A percentile compares a stretch with the other conserved stretches of the same genome.
phyloP scores from a whole-genome alignment of 2,888 invertebrate genomes.

The Xylocampa areola region DNA sequence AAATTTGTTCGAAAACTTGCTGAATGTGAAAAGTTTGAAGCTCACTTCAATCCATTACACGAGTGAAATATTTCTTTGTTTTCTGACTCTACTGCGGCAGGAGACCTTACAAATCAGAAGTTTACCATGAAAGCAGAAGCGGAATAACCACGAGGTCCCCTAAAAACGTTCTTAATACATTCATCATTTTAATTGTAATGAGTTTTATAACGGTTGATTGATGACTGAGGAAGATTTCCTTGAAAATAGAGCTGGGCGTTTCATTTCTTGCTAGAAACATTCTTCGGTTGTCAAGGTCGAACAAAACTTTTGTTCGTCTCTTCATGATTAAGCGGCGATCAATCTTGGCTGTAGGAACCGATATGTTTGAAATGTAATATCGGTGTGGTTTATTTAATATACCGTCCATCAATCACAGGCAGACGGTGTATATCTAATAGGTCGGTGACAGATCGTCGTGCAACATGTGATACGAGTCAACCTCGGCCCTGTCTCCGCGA shows the following conservation, averaged over 20 bases:
- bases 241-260: slow-evolving; percentile 34
- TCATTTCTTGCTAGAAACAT: slow-evolving; percentile 40
- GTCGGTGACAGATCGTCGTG: slow-evolving; percentile 81
- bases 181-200: slow-evolving; percentile 62
- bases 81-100: slow-evolving; percentile 79
- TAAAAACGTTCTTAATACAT: slow-evolving; percentile 62
- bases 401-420: slow-evolving; percentile 83
- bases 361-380: slow-evolving; percentile 87
- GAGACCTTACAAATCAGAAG: slow-evolving; percentile 83
- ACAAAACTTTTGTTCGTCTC: slow-evolving; percentile 48
- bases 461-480: slow-evolving; percentile 75
- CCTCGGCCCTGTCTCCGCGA: slow-evolving; percentile 29
- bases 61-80: slow-evolving; percentile 90
- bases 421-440: slow-evolving; percentile 72
- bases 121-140: slow-evolving; percentile 71
- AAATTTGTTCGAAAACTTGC: slow-evolving; percentile 88
- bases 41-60: slow-evolving; percentile 90
- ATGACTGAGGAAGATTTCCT: slow-evolving; percentile 51
- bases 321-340: slow-evolving; percentile 79
- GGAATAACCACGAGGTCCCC: slow-evolving; percentile 38
- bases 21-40: slow-evolving; percentile 89
- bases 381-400: slow-evolving; percentile 86
- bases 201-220: slow-evolving; percentile 66
- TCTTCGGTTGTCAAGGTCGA: slow-evolving; percentile 39
- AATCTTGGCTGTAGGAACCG: slow-evolving; percentile 81